phyloP scores from a whole-genome alignment of 2,797 vertebrate species.

The Cetoscarus ocellatus region DNA sequence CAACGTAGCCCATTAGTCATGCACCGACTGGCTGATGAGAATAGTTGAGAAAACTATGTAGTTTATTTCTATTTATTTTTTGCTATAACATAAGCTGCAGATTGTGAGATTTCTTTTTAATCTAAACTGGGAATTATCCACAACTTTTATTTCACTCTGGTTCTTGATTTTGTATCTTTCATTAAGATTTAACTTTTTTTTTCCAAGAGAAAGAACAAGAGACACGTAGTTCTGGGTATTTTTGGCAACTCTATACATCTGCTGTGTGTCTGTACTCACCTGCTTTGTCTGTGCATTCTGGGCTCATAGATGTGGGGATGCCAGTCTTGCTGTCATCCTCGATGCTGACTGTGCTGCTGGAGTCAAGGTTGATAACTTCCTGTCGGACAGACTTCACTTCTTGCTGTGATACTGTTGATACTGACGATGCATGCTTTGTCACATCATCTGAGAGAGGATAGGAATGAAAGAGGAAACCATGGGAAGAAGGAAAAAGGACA shows the following conservation, averaged over 20 bases:
- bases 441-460: constrained; percentile 83
- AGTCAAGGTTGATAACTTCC: constrained; percentile 89
- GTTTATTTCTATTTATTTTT: too few species aligned
- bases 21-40: too few species aligned
- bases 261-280: constrained; percentile 46
- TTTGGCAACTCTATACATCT: too few species aligned
- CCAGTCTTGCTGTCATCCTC: constrained; percentile 82
- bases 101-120: too few species aligned
- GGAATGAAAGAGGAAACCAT: neutral
- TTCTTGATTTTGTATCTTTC: too few species aligned
- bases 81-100: too few species aligned
- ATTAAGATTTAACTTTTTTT: too few species aligned
- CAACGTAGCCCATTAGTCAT: neutral
- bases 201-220: too few species aligned
- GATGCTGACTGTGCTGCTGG: constrained; percentile 59
- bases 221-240: neutral
- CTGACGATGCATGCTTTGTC: constrained; percentile 75
- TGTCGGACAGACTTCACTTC: constrained; percentile 79
- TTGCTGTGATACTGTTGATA: constrained; percentile 47
- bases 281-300: constrained; percentile 57
- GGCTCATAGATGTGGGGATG: constrained; percentile 20
- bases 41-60: too few species aligned
- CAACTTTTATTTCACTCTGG: too few species aligned
- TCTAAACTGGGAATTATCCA: too few species aligned
- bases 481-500: neutral